A percentile compares a stretch with the other conserved stretches of the same genome.
phyloP scores from a whole-genome alignment of 2,113 vertebrate species.

The Pelmatolapia mariae region DNA sequence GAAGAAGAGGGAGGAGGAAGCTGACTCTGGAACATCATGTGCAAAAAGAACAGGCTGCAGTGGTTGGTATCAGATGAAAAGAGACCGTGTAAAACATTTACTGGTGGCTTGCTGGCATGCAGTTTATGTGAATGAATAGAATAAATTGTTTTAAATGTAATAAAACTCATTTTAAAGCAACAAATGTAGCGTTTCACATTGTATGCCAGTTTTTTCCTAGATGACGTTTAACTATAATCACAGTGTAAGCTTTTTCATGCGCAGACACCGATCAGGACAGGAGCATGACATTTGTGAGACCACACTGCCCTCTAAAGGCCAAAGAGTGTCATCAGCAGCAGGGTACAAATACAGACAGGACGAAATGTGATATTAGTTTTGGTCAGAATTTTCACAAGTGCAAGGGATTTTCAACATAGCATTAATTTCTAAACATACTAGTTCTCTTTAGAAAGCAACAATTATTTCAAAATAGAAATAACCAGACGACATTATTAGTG shows the following conservation, averaged over 20 bases:
- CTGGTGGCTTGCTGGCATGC: neutral
- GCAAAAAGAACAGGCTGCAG: neutral
- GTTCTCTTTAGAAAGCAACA: neutral
- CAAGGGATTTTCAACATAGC: neutral
- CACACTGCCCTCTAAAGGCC: conserved; percentile 30
- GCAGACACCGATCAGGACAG: neutral
- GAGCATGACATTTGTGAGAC: neutral
- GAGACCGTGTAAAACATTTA: neutral
- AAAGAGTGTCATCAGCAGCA: neutral
- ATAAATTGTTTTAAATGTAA: neutral
- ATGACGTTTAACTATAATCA: neutral
- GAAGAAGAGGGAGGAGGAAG: neutral
- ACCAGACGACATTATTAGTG: accelerated
- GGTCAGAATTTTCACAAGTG: neutral
- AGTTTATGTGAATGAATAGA: neutral
- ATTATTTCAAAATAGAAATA: neutral
- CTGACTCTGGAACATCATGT: conserved; percentile 1
- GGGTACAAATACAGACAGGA: neutral
- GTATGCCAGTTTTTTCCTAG: neutral
- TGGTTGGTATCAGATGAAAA: neutral
- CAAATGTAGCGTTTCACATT: neutral
- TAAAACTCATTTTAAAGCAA: neutral
- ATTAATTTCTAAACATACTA: neutral
- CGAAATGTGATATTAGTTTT: neutral
- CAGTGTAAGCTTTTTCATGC: neutral